Percentiles rank a stretch among this genome's conserved stretches.
These are phyloP conservation scores for Chloroceryle inda DNA, from an alignment of 2,797 vertebrate species.

Conservation along the genomic window DNA sequence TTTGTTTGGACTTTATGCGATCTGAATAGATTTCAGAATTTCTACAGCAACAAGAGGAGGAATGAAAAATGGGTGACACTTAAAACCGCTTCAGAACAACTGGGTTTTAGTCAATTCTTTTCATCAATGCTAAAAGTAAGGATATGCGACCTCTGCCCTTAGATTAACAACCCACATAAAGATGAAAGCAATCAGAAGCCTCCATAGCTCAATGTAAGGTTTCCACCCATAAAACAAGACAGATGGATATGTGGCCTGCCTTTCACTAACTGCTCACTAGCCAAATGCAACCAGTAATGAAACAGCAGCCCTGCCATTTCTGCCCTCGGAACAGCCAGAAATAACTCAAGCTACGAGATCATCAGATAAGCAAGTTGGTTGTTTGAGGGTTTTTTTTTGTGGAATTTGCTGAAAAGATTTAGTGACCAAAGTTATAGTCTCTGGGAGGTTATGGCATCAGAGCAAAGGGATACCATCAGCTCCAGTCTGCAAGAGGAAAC, in stretches of 20 bases:
- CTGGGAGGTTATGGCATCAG: background rate
- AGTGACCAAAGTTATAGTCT: background rate
- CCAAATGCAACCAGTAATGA: background rate
- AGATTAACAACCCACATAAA: constrained; percentile 50
- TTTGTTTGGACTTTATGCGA: constrained; percentile 45
- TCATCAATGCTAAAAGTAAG: constrained; percentile 5
- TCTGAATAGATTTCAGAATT: constrained; percentile 55
- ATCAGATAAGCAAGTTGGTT: background rate
- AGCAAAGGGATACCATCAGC: background rate
- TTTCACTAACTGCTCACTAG: background rate
- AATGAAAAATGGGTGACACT: constrained; percentile 57
- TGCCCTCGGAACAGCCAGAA: background rate
- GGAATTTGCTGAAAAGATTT: background rate
- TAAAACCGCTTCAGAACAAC: constrained; percentile 58
- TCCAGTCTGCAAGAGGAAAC: background rate
- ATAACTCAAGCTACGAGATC: background rate
- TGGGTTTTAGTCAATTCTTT: constrained; percentile 53
- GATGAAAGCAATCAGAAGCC: background rate
- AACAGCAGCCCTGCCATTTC: background rate
- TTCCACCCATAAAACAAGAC: constrained; percentile 3
- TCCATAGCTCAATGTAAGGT: background rate
- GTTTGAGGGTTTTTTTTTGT: background rate
- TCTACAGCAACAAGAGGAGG: constrained; percentile 26
- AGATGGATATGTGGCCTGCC: background rate
- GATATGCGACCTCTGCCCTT: constrained; percentile 27